These are phyloP conservation scores for Apocrypta bakeri DNA, from an alignment of 1,140 invertebrate species.

Conservation along the genomic window DNA sequence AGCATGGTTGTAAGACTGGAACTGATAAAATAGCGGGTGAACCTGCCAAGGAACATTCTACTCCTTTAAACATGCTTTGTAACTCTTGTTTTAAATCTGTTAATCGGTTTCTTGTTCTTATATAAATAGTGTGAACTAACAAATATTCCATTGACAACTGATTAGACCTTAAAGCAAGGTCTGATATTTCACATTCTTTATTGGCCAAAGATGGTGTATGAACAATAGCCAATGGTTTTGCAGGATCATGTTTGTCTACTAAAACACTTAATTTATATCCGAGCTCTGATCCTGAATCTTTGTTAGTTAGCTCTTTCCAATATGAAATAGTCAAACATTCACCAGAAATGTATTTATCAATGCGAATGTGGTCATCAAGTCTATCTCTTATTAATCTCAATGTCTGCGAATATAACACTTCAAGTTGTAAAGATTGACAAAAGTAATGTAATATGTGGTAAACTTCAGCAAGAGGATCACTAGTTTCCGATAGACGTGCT, in stretches of 20 bases:
- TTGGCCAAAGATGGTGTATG: constrained; percentile 90
- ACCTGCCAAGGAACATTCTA: constrained; percentile 83
- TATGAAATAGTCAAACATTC: constrained; percentile 93
- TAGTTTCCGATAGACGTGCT: constrained; percentile 88
- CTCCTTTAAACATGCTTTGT: constrained; percentile 82
- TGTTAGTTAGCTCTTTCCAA: constrained; percentile 83
- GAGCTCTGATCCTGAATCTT: constrained; percentile 87
- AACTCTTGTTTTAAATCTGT: constrained; percentile 89
- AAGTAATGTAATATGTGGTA: constrained; percentile 94
- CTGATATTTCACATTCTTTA: constrained; percentile 85
- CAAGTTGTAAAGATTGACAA: constrained; percentile 95
- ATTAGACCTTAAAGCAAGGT: constrained; percentile 88
- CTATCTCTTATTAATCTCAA: constrained; percentile 89
- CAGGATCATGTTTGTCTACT: constrained; percentile 88
- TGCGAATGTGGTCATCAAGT: constrained; percentile 91
- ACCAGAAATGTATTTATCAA: constrained; percentile 94
- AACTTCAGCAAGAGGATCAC: constrained; percentile 86
- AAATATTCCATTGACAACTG: constrained; percentile 95
- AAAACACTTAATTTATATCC: constrained; percentile 92
- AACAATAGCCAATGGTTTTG: constrained; percentile 87
- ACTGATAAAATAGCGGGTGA: constrained; percentile 94
- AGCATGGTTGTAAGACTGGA: constrained; percentile 90
- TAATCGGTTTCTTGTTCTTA: constrained; percentile 88
- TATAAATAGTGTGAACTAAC: constrained; percentile 97
- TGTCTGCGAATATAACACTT: constrained; percentile 96